phyloP scores from a whole-genome alignment of 2,888 invertebrate genomes.

The Rotaria socialis region DNA sequence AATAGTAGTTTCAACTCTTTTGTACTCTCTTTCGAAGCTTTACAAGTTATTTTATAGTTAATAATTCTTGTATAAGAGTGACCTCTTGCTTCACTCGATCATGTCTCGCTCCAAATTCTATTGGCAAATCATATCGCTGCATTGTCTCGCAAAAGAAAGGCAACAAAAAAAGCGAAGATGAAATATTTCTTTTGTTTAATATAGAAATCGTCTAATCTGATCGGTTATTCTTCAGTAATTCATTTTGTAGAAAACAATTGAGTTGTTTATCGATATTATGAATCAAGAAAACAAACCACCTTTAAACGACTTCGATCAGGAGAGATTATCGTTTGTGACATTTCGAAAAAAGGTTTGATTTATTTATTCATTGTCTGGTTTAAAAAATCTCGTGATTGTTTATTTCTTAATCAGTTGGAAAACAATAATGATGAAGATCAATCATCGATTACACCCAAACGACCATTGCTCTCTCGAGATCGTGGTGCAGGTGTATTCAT shows the following conservation, averaged over 20 bases:
- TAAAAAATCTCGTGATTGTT: neutral
- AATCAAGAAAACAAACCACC: neutral
- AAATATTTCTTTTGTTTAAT: neutral
- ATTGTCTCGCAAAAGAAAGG: neutral
- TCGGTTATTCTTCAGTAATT: neutral
- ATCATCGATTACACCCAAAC: conserved; percentile 6
- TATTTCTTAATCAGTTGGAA: neutral
- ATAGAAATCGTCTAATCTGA: neutral
- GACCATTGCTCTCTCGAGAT: neutral
- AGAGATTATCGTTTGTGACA: neutral
- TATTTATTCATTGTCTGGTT: neutral
- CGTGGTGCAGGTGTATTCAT: neutral
- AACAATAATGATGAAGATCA: neutral
- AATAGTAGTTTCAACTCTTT: no score
- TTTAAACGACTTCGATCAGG: neutral
- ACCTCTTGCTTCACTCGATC: neutral
- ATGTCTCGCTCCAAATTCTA: neutral
- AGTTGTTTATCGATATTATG: neutral
- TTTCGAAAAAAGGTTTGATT: neutral
- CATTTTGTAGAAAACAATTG: neutral
- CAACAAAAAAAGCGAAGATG: neutral
- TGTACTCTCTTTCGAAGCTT: no score
- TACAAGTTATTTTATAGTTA: no score
- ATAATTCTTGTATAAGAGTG: neutral
- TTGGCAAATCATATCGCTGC: neutral